These are phyloP conservation scores for Onychomys torridus DNA, from an alignment of 2,797 vertebrate species.

Conservation along the genomic window DNA sequence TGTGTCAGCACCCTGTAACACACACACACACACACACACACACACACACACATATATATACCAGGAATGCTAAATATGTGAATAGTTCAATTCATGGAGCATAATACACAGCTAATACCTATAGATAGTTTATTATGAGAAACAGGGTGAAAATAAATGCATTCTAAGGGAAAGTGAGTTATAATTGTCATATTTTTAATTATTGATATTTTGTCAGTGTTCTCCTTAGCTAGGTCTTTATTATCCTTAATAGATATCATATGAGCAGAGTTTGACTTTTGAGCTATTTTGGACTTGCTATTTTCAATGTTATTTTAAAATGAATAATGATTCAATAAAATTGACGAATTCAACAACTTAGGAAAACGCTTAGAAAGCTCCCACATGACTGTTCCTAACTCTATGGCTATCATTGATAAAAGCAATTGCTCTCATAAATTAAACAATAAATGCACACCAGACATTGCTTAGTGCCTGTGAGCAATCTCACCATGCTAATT, in stretches of 20 bases:
- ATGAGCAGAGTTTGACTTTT: not conserved
- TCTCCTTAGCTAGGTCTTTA: not conserved
- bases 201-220: not conserved
- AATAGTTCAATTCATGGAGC: not conserved
- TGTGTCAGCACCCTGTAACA: not conserved
- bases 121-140: not conserved
- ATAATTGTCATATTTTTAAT: not conserved
- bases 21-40: too few species aligned
- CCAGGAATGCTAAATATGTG: not conserved
- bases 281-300: not conserved
- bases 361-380: not conserved
- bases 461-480: not conserved
- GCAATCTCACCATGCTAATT: not conserved
- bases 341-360: not conserved
- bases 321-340: not conserved
- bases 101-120: not conserved
- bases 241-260: not conserved
- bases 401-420: not conserved
- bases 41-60: not conserved
- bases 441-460: not conserved
- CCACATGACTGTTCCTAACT: too few species aligned
- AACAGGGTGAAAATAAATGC: not conserved
- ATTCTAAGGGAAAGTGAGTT: slow-evolving; percentile 1
- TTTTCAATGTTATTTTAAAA: slow-evolving; percentile 51
- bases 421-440: not conserved